phyloP scores from a whole-genome alignment of 2,888 invertebrate species.

The Myopa tessellatipennis region DNA sequence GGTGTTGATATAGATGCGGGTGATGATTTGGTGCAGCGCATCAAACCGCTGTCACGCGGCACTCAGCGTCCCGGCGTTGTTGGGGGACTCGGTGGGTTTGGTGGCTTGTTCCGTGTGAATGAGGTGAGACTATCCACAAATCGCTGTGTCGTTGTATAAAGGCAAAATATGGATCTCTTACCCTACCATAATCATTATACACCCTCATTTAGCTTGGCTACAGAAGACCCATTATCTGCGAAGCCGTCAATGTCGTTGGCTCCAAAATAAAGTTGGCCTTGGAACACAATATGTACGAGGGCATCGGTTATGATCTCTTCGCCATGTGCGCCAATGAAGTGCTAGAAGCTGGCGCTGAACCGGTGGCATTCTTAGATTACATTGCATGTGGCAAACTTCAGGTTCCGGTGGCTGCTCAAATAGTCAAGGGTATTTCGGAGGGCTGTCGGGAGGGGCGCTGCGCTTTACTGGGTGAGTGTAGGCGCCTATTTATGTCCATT shows the following conservation, averaged over 20 bases:
- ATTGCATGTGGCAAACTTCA: slow-evolving; percentile 91
- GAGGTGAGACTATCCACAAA: slow-evolving; percentile 67
- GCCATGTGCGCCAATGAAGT: slow-evolving; percentile 99
- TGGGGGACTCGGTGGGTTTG: slow-evolving; percentile 91
- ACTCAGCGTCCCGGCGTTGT: slow-evolving; percentile 84
- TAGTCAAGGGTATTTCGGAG: slow-evolving; percentile 87
- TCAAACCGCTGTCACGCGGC: slow-evolving; percentile 84
- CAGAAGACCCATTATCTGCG: slow-evolving; percentile 87
- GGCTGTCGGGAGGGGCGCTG: slow-evolving; percentile 90
- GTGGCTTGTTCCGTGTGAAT: slow-evolving; percentile 89
- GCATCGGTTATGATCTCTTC: slow-evolving; percentile 93
- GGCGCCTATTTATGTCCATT: no score
- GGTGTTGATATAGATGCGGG: slow-evolving; percentile 97
- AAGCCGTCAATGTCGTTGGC: slow-evolving; percentile 96
- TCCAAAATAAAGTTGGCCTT: slow-evolving; percentile 95
- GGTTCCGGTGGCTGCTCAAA: slow-evolving; percentile 79
- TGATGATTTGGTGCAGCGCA: slow-evolving; percentile 82
- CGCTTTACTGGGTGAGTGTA: slow-evolving; percentile 82
- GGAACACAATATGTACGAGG: slow-evolving; percentile 79
- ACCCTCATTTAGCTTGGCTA: slow-evolving; percentile 64
- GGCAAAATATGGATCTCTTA: neutral
- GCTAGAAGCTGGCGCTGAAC: slow-evolving; percentile 94
- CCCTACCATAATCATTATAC: neutral
- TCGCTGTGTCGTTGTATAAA: no score
- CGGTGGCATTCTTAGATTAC: slow-evolving; percentile 96